These are phyloP conservation scores for Odontocolon sp. DNA, from an alignment of 2,888 invertebrate species.

Conservation along the genomic window DNA sequence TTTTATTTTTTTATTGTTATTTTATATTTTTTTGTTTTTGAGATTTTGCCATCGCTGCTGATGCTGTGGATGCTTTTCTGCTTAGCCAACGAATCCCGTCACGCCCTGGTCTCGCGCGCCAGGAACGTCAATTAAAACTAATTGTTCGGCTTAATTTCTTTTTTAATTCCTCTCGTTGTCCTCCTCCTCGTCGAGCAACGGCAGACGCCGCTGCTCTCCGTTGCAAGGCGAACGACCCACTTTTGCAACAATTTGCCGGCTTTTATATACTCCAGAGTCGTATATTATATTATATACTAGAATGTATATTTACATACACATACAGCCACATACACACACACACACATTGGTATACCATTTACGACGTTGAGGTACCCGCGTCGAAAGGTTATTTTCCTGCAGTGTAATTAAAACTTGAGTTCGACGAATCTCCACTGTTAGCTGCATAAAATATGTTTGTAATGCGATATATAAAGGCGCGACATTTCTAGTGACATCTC, in stretches of 20 bases:
- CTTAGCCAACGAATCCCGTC: background rate
- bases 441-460: conserved; percentile 1
- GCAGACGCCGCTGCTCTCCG: conserved; percentile 3
- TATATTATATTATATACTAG: conserved; percentile 1
- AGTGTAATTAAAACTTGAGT: conserved; percentile 22
- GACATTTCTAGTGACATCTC: background rate
- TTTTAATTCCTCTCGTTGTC: conserved; percentile 33
- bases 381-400: conserved; percentile 6
- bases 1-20: background rate
- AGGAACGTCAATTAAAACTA: conserved; percentile 56
- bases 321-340: no score
- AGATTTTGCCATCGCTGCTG: background rate
- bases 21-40: background rate
- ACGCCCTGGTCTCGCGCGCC: background rate
- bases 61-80: conserved; percentile 8
- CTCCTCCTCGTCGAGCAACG: conserved; percentile 23
- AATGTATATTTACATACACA: conserved; percentile 9
- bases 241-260: conserved; percentile 39
- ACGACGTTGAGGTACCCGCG: no score
- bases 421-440: conserved; percentile 1
- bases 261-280: background rate
- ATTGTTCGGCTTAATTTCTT: conserved; percentile 54
- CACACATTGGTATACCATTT: no score
- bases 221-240: conserved; percentile 31
- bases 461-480: background rate